Evolutionary conservation across 2,888 invertebrate genomes (phyloP), one percentile per base, ranked within the genome.

Genomic region (Erpobdella octoculata): DNA sequence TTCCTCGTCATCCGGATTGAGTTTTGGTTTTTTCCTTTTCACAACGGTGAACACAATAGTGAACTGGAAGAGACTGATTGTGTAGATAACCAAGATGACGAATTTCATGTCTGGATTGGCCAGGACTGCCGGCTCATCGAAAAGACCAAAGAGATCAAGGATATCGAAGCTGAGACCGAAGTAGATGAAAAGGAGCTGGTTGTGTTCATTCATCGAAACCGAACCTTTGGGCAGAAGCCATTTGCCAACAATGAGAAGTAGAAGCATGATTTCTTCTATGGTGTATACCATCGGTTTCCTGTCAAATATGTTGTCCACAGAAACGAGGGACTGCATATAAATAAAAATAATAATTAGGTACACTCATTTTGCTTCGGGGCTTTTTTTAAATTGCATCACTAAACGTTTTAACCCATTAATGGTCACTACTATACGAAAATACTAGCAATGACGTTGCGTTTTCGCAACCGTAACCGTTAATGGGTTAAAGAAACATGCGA

Each of bases 21-120:
- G 75, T 6, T 74, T 69, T n/a, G 77, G 75, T 72, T 78, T 79
- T 0, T 78, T 75, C 18, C 76, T 75, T 53, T 79, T 78, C 1
- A 81, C 80, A 25, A 80, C 80, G 1, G 81, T 82, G 21, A 82
- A 75, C 5, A 82, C 81, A 61, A 82, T 74, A 37, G 79, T 78
- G 75, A 82, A 83, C 77, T 83, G 82, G 35, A 81, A 69, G 48
- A 82, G 73, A 71, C 80, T 79, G 76, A 80, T 76, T 5, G 81
- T 78, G 81, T 81, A 83, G 15, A 81, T 77, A 1, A 76, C 78
- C 28, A 83, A 76, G 38, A 80, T 79, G 33, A 92, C 85, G 25
- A 71, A 74, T 61, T 35, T 58, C 71, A 82, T 76, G 12, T 75
- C 75, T n/a, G 78, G 76, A 67, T 80, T 79, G 3, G 77, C 75